Base-by-base conservation (phyloP, 1,140 invertebrate genomes). In the Drosophila ambigua region DNA sequence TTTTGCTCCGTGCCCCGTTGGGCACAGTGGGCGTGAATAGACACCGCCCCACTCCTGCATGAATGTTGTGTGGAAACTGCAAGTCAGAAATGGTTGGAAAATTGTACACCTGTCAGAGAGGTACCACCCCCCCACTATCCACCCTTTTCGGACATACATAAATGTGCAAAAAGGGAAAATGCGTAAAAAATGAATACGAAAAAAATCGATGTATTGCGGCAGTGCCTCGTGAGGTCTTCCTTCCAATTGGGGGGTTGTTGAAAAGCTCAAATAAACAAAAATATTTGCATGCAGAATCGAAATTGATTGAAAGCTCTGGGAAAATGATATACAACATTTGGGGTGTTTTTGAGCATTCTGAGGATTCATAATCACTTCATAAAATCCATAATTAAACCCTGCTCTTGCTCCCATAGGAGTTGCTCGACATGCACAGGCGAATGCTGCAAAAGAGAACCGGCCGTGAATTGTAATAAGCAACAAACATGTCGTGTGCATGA, bases 121-220 rank as follows among this genome's bases (percentile, higher is more conserved):
- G 20, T 51, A 28, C 24, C 35, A 7, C 11, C 16, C n/a, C 15
- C 2, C 28, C 15, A 16, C 44, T 15, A 26, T 15, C 5, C 9
- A 1, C 7, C n/a, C 16, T n/a, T 28, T 13, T 28, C 9, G 48
- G 24, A 68, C 60, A 45, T 35, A 13, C 26, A 13, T 11, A 20
- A 13, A 35, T 28, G 43, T 35, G 35, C 28, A 9, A 52, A 62
- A 61, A 39, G 50, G 41, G 57, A 72, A 72, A 72, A 44, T 62
- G 51, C 58, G 57, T 69, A 69, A 46, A 69, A 69, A 69, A 69
- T 50, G 63, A 73, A 73, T 50, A 54, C n/a, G 9, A 31, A 5
- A 72, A 73, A 73, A 73, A 73, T 73, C 71, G 68, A 73, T 73
- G 68, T 35, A 44, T 73, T 50, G 61, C 69, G 54, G 44, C 68